phyloP scores from a whole-genome alignment of 2,797 vertebrate genomes.

The Cossypha polioptera region DNA sequence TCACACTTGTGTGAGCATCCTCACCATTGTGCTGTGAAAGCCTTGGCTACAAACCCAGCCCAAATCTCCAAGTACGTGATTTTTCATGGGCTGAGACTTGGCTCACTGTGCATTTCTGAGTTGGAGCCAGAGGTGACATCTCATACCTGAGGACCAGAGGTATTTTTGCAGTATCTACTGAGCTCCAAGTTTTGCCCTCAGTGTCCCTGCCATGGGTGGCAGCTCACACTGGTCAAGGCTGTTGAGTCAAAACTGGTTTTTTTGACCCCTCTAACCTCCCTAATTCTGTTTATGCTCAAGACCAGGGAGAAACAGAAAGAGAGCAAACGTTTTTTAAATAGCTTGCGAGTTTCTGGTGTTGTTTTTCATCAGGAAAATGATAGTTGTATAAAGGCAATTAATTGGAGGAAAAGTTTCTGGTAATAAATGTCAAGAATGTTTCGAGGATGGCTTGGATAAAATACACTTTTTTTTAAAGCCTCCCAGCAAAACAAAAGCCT shows the following conservation, averaged over 20 bases:
- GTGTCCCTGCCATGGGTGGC: background rate
- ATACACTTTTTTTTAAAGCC: background rate
- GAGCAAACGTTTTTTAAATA: background rate
- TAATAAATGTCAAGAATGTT: conserved; percentile 46
- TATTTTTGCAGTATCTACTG: background rate
- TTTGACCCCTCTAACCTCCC: background rate
- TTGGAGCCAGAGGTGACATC: background rate
- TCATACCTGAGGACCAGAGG: rapidly evolving
- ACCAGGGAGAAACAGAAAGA: background rate
- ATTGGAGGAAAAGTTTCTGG: conserved; percentile 45
- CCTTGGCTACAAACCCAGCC: background rate
- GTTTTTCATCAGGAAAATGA: conserved; percentile 1
- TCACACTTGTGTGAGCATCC: background rate
- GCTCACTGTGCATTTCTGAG: background rate
- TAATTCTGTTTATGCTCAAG: background rate
- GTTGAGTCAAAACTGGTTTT: background rate
- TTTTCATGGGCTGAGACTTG: background rate
- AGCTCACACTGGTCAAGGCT: background rate
- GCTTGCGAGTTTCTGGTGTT: background rate
- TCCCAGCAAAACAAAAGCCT: conserved; percentile 20
- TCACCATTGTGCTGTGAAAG: background rate
- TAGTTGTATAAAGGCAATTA: conserved; percentile 6
- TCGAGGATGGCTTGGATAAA: conserved; percentile 11
- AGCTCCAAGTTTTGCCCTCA: background rate
- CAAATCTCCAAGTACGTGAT: background rate